Conservation (phyloP, 30 jellyfish, hydroid and myxozoan genomes). For the Sanderia malayensis region DNA sequence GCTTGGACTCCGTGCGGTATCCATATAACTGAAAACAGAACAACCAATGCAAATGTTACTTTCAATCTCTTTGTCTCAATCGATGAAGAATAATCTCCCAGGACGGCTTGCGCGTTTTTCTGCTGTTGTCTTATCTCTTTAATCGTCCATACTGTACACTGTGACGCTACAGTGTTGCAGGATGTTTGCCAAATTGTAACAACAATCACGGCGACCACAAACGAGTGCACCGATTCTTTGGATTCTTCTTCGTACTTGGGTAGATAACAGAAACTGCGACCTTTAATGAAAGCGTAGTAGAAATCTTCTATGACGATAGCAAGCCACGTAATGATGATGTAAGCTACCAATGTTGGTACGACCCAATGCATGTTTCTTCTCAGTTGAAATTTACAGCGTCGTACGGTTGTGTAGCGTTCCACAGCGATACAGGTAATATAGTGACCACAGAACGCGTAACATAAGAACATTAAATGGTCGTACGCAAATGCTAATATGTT, state of each 20-base stretch:
- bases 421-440: not conserved
- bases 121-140: not conserved
- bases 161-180: not conserved
- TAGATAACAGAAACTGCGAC: not conserved
- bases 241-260: conserved; percentile 2
- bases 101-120: not conserved
- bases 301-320: not conserved
- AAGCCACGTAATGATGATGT: conserved; percentile 1
- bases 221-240: not conserved
- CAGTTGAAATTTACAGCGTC: not conserved
- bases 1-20: conserved; percentile 14
- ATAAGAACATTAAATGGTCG: not conserved
- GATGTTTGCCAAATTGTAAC: not conserved
- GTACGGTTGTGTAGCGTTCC: not conserved
- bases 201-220: not conserved
- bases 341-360: not conserved
- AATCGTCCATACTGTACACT: not conserved
- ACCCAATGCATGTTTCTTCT: conserved; percentile 4
- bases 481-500: not conserved
- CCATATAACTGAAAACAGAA: conserved; percentile 7
- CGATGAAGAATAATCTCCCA: not conserved
- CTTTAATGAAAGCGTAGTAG: conserved; percentile 9
- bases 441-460: not conserved
- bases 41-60: not conserved
- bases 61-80: conserved; percentile 5